Conservation (phyloP, 2,797 vertebrate species). For the Darevskia mixta region DNA sequence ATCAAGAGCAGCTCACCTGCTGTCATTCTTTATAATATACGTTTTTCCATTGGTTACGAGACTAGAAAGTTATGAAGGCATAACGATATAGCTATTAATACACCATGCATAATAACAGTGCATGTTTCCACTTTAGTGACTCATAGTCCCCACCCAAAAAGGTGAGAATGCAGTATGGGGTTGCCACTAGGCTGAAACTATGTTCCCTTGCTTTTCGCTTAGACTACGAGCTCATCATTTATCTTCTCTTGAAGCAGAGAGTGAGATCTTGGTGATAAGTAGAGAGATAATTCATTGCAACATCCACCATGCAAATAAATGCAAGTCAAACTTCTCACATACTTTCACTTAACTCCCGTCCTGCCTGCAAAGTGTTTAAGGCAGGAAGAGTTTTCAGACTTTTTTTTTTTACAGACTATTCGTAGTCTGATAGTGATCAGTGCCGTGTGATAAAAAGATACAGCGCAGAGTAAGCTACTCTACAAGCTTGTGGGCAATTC, state of each 20-base stretch:
- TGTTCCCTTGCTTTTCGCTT: conserved; percentile 41
- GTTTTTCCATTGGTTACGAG: conserved; percentile 34
- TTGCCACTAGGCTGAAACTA: conserved; percentile 28
- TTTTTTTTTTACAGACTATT: conserved; percentile 57
- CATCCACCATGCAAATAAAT: conserved; percentile 24
- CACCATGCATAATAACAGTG: conserved; percentile 37
- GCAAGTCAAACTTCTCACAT: conserved; percentile 26
- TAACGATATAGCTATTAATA: conserved; percentile 36
- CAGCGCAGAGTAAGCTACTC: neutral
- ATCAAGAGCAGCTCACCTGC: neutral
- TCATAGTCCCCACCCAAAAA: conserved; percentile 54
- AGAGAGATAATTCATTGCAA: conserved; percentile 50
- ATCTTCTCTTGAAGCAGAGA: conserved; percentile 49
- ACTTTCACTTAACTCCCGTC: conserved; percentile 14
- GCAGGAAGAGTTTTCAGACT: conserved; percentile 29
- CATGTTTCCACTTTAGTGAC: conserved; percentile 65
- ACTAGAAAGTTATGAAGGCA: conserved; percentile 31
- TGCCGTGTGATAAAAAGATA: conserved; percentile 53
- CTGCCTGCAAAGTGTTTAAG: conserved; percentile 30
- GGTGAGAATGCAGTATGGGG: conserved; percentile 58
- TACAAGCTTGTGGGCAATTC: conserved; percentile 63
- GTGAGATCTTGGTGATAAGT: conserved; percentile 42
- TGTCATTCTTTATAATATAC: conserved; percentile 48
- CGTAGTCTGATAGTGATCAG: neutral
- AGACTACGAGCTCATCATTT: conserved; percentile 48